Base-by-base conservation (phyloP, 2,888 invertebrate genomes). In the Aphelenchoides bicaudatus region DNA sequence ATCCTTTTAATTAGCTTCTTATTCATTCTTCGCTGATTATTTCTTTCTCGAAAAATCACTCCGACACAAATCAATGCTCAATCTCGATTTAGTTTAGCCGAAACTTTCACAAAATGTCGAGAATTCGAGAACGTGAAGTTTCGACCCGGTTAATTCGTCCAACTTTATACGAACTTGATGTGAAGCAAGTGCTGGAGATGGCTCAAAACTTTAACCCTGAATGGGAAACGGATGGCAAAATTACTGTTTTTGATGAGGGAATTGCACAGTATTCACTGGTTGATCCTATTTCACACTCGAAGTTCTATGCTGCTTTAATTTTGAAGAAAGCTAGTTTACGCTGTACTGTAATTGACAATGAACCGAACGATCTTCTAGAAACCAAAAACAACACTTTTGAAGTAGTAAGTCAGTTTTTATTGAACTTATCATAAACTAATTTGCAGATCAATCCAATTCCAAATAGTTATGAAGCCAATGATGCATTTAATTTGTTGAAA, bases 181-280 rank as follows among this genome's bases (percentile, higher is more conserved):
- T 71, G 8, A 66, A 64, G 37, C 61, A 67, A 28, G 55, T 76
- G 25, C 54, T 65, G 34, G 21, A 62, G 39, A 23, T 59, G 28
- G 58, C 59, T 2, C 28, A 46, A 27, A 39, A 70, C 59, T 76
- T 74, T 73, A 65, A 73, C 55, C 63, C 60, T 8, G 63, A 65
- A 34, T 75, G 73, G 73, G 76, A 76, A 50, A 58, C 61, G 23
- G 72, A 73, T 51, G 76, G 56, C 27, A 63, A 64, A 31, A 64
- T 74, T 29, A 52, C 62, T 62, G 63, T 75, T 10, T 76, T 65
- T 63, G 74, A 76, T 56, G 75, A 74, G 59, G 75, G 73, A 29
- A 72, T 78, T 30, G 77, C 75, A 1, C 77, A 77, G 51, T 77
- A 74, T 59, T 66, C 71, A 66, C 54, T 77, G 28, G 58, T 63